Percentiles rank a stretch among this genome's conserved stretches.
These are phyloP conservation scores for Hydriomena furcata DNA, from an alignment of 2,888 invertebrate species.

Conservation along the genomic window DNA sequence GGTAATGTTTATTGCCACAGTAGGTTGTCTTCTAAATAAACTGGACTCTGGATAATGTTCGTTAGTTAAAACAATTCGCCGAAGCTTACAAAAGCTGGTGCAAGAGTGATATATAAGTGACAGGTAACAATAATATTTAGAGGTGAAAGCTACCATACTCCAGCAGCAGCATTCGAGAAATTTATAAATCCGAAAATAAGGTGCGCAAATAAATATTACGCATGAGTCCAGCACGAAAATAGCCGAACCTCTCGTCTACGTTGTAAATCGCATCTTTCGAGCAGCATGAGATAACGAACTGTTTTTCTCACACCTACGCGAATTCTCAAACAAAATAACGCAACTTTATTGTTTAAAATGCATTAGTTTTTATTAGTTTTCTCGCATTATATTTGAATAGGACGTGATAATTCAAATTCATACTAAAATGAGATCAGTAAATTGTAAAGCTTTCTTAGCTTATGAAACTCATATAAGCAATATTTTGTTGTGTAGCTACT, in stretches of 20 bases:
- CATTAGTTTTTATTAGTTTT: too few species aligned
- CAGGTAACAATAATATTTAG: constrained; percentile 29
- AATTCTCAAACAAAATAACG: constrained; percentile 45
- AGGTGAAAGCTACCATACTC: constrained; percentile 27
- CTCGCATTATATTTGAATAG: too few species aligned
- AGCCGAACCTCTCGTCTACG: constrained; percentile 64
- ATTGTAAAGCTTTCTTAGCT: too few species aligned
- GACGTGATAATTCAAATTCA: too few species aligned
- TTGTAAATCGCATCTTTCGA: constrained; percentile 62
- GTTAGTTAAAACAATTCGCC: constrained; percentile 5
- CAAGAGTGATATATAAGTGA: constrained; percentile 7
- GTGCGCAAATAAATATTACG: constrained; percentile 67
- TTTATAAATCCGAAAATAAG: constrained; percentile 60
- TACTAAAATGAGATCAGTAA: too few species aligned
- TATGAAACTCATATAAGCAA: neutral
- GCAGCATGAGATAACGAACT: constrained; percentile 57
- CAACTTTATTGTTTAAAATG: constrained; percentile 45
- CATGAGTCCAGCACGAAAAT: constrained; percentile 65
- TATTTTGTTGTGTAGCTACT: constrained; percentile 1
- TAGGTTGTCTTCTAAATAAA: neutral
- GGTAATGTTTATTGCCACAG: constrained; percentile 4
- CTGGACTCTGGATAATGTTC: constrained; percentile 5
- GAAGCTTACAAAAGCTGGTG: constrained; percentile 3
- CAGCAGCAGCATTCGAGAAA: constrained; percentile 42
- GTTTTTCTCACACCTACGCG: constrained; percentile 67